These are phyloP conservation scores for Ischnus inquisitorius DNA, from an alignment of 2,888 invertebrate species.

Conservation along the genomic window DNA sequence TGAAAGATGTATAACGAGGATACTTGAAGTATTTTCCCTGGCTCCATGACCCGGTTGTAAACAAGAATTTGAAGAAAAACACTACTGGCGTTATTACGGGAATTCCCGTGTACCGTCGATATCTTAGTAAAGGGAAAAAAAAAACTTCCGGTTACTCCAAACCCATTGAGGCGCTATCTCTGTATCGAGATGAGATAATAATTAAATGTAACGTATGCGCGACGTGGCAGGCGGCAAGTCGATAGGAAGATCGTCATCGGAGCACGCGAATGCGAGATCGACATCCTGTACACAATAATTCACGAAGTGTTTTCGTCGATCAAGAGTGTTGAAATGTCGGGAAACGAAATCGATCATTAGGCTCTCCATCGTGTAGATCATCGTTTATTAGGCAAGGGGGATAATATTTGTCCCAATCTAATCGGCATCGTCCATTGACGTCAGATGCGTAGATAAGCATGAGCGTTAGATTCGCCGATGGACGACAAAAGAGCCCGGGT, in stretches of 20 bases:
- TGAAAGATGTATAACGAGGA: slow-evolving; percentile 1
- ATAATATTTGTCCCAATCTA: neutral
- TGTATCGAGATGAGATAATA: slow-evolving; percentile 18
- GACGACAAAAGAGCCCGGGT: neutral
- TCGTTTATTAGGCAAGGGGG: slow-evolving; percentile 19
- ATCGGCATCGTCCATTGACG: neutral
- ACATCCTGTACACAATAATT: neutral
- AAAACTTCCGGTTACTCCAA: slow-evolving; percentile 38
- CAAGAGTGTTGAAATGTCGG: neutral
- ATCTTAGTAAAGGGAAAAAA: neutral
- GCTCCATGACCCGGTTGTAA: slow-evolving; percentile 17
- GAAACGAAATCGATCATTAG: neutral
- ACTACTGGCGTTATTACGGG: slow-evolving; percentile 11
- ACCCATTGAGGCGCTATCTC: slow-evolving; percentile 10
- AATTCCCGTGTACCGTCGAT: slow-evolving; percentile 11
- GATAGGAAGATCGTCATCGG: slow-evolving; percentile 11
- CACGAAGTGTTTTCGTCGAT: neutral
- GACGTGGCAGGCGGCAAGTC: neutral
- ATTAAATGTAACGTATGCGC: neutral
- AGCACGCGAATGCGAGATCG: neutral
- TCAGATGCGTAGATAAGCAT: neutral
- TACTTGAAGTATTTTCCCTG: slow-evolving; percentile 9
- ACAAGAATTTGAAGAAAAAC: neutral
- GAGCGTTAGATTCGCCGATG: too few species aligned
- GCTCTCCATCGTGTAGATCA: slow-evolving; percentile 19